Conservation (phyloP, 2,797 vertebrate genomes). For the Eutrigla gurnardus region DNA sequence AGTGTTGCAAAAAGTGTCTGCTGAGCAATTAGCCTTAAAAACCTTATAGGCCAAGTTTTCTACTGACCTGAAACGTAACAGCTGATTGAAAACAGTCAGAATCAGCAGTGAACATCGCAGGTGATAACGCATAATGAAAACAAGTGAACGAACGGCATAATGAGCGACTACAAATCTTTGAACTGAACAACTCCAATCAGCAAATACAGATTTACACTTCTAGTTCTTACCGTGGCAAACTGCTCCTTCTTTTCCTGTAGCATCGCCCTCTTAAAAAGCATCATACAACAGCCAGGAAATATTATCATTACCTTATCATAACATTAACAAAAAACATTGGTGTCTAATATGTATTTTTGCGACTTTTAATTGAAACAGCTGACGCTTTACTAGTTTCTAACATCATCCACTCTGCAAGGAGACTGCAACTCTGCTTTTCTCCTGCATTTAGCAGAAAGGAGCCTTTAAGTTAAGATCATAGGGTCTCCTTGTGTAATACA, state of each 20-base stretch:
- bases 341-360: slow-evolving; percentile 1
- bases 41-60: not conserved
- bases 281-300: slow-evolving; percentile 3
- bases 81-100: not conserved
- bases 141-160: not conserved
- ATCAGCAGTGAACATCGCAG: not conserved
- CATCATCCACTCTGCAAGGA: slow-evolving; percentile 11
- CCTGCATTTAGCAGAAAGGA: slow-evolving; percentile 32
- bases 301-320: not conserved
- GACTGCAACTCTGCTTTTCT: slow-evolving; percentile 21
- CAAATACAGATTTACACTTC: not conserved
- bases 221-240: not conserved
- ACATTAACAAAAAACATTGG: not conserved
- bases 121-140: not conserved
- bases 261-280: not conserved
- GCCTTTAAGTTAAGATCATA: slow-evolving; percentile 47
- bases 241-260: not conserved
- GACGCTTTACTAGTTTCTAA: not conserved
- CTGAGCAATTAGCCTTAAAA: not conserved
- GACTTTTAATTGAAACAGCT: slow-evolving; percentile 11
- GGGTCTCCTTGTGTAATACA: slow-evolving; percentile 59
- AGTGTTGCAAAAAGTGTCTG: not conserved
- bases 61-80: not conserved
- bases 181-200: not conserved
- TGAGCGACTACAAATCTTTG: not conserved